These are phyloP conservation scores for Chromis chromis DNA, from an alignment of 2,797 vertebrate species.

Conservation along the genomic window DNA sequence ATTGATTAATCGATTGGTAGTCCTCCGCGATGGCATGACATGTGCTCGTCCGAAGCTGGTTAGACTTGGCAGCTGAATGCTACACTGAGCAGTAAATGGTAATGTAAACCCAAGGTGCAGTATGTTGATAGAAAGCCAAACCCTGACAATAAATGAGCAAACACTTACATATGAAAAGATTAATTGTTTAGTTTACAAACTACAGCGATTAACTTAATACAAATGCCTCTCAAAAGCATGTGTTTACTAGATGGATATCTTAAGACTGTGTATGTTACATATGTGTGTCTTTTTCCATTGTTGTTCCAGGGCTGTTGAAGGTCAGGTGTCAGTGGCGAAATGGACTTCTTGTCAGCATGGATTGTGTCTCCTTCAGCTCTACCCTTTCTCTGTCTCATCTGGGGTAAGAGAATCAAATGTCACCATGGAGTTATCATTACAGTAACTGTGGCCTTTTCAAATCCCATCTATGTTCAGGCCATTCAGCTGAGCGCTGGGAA, in stretches of 20 bases:
- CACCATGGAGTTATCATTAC: conserved; percentile 45
- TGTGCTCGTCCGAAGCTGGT: neutral
- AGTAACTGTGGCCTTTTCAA: conserved; percentile 63
- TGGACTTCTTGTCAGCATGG: conserved; percentile 73
- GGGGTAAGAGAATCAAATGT: conserved; percentile 78
- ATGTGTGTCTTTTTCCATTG: neutral
- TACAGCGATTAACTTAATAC: neutral
- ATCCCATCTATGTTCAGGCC: conserved; percentile 33
- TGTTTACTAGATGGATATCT: neutral
- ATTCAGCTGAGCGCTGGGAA: conserved; percentile 35
- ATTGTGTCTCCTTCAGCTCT: conserved; percentile 59
- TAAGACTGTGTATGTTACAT: conserved; percentile 24
- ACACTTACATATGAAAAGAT: neutral
- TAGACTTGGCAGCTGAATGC: neutral
- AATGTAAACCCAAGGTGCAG: neutral
- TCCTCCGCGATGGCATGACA: conserved; percentile 1
- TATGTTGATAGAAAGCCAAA: neutral
- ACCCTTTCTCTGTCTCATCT: conserved; percentile 71
- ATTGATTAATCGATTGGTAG: conserved; percentile 8
- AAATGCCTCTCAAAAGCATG: neutral
- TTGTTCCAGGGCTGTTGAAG: conserved; percentile 55
- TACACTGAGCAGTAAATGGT: neutral
- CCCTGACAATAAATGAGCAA: conserved; percentile 2
- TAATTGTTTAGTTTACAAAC: neutral
- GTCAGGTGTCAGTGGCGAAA: conserved; percentile 64